Evolutionary conservation across 1,140 invertebrate species (phyloP).

Genomic region (Euura lappo): DNA sequence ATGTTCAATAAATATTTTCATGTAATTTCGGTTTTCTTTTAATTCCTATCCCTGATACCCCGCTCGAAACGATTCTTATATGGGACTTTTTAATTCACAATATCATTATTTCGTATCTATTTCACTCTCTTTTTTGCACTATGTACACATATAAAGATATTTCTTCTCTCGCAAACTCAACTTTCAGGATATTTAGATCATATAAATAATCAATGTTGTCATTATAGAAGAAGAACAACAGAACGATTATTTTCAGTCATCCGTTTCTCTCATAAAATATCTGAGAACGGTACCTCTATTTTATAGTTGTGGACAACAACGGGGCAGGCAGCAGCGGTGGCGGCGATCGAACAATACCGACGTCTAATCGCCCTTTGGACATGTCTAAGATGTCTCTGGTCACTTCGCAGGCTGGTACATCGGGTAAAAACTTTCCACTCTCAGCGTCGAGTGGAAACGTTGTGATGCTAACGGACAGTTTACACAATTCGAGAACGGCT

Average conservation of each 20-base stretch:
- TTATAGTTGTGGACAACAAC: constrained; percentile 50
- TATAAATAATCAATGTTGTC: too few relatives aligned
- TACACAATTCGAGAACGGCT: constrained; percentile 24
- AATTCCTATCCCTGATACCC: constrained; percentile 41
- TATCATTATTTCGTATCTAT: background rate
- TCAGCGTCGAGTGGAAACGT: constrained; percentile 33
- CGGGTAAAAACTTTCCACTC: constrained; percentile 31
- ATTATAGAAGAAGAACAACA: too few relatives aligned
- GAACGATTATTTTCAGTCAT: background rate
- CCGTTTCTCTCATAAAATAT: constrained; percentile 15
- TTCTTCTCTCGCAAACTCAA: background rate
- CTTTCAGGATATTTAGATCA: too few relatives aligned
- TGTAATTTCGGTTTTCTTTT: constrained; percentile 49
- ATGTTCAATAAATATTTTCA: constrained; percentile 54
- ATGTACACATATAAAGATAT: constrained; percentile 2
- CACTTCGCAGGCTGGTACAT: constrained; percentile 29
- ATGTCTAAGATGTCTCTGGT: constrained; percentile 34
- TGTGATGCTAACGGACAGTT: constrained; percentile 37
- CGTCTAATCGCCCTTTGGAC: constrained; percentile 33
- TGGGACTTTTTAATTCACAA: background rate
- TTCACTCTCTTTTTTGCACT: background rate
- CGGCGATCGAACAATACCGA: constrained; percentile 15
- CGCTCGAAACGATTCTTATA: constrained; percentile 3
- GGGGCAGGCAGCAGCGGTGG: constrained; percentile 22
- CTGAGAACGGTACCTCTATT: constrained; percentile 42